Base-by-base conservation (phyloP, 2,113 vertebrate species). In the Pycnonotus jocosus region DNA sequence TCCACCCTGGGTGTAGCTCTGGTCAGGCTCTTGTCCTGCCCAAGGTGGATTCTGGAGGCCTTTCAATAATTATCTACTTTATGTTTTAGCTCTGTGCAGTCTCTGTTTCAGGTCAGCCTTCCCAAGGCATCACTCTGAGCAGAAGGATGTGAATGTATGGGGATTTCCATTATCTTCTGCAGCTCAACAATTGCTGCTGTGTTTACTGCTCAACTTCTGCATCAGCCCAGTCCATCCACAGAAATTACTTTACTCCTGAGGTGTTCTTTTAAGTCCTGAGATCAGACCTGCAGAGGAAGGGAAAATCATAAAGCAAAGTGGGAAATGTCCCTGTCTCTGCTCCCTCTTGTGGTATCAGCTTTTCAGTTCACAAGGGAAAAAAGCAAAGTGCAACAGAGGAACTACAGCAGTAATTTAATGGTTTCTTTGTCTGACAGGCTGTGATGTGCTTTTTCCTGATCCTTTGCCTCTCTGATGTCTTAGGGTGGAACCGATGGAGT, bases 211-310 rank as follows among this genome's bases (percentile, higher is more conserved):
- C 17, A 3, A 12, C 15, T 86, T 66, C 73, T 62, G 10, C 11
- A n/a, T 24, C 22, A 66, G n/a, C 16, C 25, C 82, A 57, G 20
- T 37, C 38, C 40, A 12, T 15, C 44, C 2, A 1, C 2, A 12
- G n/a, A 56, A 56, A 16, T 2, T 17, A 16, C 28, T 90, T 91
- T 6, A 3, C 33, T 71, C 57, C 11, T 15, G 48, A 56, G 31
- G 3, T 54, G 19, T 81, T 2, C 15, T 37, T 24, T 33, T 6
- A n/a, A 47, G 7, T 28, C 8, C 12, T 0, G 2, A 25, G 17
- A 15, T 31, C 23, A 69, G 40, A 27, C 24, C 28, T 18, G 40
- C 24, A 54, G 58, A 83, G 35, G 38, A 61, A 78, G 24, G 15
- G 25, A 73, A 15, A 37, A 45, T 9, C n/a, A 27, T 6, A n/a